Conservation (phyloP, 2,888 invertebrate genomes). For the Papilio protenor region DNA sequence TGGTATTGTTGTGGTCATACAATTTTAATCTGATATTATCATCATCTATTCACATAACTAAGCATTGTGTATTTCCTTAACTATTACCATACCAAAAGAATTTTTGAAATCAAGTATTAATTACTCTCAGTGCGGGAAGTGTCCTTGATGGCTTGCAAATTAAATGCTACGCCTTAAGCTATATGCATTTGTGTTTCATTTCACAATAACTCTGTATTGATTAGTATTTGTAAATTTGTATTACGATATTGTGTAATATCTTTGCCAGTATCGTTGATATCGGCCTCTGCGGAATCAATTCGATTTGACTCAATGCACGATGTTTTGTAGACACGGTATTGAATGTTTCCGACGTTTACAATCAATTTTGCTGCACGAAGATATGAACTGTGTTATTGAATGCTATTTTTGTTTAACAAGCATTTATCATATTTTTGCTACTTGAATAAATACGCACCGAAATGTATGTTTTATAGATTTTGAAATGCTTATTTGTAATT, state of each 20-base stretch:
- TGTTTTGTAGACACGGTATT: slow-evolving; percentile 26
- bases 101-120: neutral
- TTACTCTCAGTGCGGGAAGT: neutral
- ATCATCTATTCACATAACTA: neutral
- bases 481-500: neutral
- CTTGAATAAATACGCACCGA: neutral
- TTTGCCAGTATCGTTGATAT: slow-evolving; percentile 15
- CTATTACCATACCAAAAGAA: neutral
- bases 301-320: slow-evolving; percentile 9
- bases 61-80: neutral
- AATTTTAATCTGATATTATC: neutral
- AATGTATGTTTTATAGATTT: neutral
- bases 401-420: slow-evolving; percentile 1
- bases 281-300: slow-evolving; percentile 31
- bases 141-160: neutral
- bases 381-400: slow-evolving; percentile 11
- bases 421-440: slow-evolving; percentile 4
- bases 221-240: neutral
- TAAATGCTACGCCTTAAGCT: neutral
- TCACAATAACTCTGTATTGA: neutral
- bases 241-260: slow-evolving; percentile 14
- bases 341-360: slow-evolving; percentile 25
- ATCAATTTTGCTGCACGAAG: slow-evolving; percentile 25
- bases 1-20: neutral
- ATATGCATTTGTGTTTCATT: neutral